Conservation (phyloP, 2,113 vertebrate genomes). For the Nestor notabilis region DNA sequence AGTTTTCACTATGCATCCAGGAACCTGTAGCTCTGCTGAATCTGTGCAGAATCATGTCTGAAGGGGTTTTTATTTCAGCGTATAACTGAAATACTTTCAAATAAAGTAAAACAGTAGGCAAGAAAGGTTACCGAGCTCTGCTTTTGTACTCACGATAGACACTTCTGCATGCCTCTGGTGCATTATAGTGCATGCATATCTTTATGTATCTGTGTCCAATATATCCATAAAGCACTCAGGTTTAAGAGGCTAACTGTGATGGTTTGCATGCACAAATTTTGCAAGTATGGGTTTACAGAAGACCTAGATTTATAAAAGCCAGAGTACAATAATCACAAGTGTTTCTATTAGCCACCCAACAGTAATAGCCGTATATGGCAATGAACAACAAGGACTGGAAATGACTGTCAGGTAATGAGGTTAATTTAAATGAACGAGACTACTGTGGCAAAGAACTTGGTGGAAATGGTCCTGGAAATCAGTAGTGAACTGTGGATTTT, state of each 20-base stretch:
- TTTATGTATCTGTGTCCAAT: neutral
- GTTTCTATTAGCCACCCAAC: neutral
- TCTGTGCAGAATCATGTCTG: neutral
- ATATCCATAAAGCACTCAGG: neutral
- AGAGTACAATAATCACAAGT: neutral
- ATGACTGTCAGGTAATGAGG: neutral
- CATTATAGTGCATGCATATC: neutral
- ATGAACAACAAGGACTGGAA: neutral
- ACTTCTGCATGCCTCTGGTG: conserved; percentile 17
- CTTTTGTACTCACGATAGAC: neutral
- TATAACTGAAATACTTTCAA: neutral
- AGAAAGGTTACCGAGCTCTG: neutral
- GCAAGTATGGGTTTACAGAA: neutral
- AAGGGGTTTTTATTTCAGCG: neutral
- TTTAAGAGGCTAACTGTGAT: neutral
- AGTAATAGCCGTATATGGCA: neutral
- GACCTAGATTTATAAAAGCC: neutral
- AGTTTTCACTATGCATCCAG: neutral
- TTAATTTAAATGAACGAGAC: neutral
- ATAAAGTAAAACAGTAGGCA: neutral
- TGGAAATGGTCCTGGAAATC: neutral
- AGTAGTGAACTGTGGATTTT: neutral
- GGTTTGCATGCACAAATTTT: neutral
- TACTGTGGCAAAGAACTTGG: neutral
- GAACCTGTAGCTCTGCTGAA: neutral